Percentiles rank a stretch among this genome's conserved stretches.
Conservation (phyloP, 2,888 invertebrate species). For the Nephrotoma flavescens region DNA sequence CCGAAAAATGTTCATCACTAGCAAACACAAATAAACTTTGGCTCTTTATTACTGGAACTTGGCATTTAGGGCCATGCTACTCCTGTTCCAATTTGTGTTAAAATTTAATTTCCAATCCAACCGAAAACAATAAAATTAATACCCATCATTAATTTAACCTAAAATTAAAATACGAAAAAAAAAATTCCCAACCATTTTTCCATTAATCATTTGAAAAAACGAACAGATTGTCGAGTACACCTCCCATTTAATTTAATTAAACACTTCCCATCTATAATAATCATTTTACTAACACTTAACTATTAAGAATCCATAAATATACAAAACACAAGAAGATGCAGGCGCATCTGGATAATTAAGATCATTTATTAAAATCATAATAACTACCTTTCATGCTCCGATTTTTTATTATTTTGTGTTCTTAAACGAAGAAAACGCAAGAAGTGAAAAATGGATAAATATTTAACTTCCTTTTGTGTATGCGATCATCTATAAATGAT, state of each 20-base stretch:
- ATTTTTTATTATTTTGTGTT: background rate
- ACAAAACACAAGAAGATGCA: background rate
- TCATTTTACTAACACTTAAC: background rate
- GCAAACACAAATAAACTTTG: too few species aligned
- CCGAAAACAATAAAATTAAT: too few species aligned
- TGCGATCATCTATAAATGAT: background rate
- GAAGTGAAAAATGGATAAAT: background rate
- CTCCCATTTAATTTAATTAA: background rate
- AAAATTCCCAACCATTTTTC: background rate
- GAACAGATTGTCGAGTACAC: background rate
- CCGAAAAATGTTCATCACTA: too few species aligned
- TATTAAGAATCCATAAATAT: background rate
- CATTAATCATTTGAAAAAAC: background rate
- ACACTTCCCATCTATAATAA: background rate
- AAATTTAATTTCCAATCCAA: too few species aligned
- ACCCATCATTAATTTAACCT: too few species aligned
- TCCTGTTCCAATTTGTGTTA: too few species aligned
- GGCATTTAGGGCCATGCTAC: too few species aligned
- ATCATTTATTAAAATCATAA: background rate
- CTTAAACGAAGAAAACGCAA: background rate
- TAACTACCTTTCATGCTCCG: background rate
- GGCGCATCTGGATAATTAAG: background rate
- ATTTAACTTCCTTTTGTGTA: background rate
- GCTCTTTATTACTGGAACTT: too few species aligned
- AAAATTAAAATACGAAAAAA: too few species aligned